Conservation (phyloP, 2,888 invertebrate genomes). For the Desoria tigrina region DNA sequence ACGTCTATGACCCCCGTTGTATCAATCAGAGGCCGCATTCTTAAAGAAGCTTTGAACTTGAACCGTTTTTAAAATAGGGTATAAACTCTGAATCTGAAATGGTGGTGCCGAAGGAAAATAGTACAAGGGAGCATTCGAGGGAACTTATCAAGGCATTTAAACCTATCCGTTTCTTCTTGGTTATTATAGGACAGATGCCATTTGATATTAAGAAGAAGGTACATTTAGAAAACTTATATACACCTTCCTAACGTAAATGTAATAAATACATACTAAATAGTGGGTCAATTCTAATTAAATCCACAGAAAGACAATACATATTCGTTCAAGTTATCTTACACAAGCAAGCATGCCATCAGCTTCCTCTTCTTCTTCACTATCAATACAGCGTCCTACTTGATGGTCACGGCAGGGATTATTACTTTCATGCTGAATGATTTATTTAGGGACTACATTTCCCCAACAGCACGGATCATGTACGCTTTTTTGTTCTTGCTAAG, state of each 20-base stretch:
- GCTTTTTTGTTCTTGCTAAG: too few relatives aligned
- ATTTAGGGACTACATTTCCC: constrained; percentile 14
- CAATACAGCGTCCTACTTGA: constrained; percentile 13
- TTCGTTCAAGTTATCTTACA: constrained; percentile 34
- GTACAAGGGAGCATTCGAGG: constrained; percentile 24
- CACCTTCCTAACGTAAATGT: constrained; percentile 36
- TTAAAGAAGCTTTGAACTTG: too few relatives aligned
- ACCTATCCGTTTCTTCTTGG: constrained; percentile 39
- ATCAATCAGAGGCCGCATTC: too few relatives aligned
- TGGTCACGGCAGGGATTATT: constrained; percentile 33
- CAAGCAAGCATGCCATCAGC: constrained; percentile 15
- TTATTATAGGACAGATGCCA: constrained; percentile 46
- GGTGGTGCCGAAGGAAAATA: neutral
- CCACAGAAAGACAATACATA: constrained; percentile 37
- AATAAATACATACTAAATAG: neutral
- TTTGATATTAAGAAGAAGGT: constrained; percentile 39
- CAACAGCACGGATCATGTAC: constrained; percentile 27
- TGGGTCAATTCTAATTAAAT: too few relatives aligned
- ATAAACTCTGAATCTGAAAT: too few relatives aligned
- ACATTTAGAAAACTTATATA: neutral
- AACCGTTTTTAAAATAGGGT: too few relatives aligned
- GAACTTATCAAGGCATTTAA: constrained; percentile 35
- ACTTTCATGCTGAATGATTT: constrained; percentile 25
- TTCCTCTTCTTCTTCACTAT: constrained; percentile 30
- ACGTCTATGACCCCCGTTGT: too few relatives aligned